Evolutionary conservation across 2,888 invertebrate species (phyloP).

Genomic region (Cephonodes hylas): DNA sequence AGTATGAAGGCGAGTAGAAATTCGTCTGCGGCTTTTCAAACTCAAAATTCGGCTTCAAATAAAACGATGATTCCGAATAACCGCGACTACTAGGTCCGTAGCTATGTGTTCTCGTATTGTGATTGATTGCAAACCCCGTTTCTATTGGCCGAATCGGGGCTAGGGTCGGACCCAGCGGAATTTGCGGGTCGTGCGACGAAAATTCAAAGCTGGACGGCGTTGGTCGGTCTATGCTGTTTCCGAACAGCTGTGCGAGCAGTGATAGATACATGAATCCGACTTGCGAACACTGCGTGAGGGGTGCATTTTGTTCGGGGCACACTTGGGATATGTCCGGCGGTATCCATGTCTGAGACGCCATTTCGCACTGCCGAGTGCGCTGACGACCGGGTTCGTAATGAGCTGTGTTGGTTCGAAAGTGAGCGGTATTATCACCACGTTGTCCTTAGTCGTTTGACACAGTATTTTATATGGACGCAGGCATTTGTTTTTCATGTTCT

Average conservation of each 20-base stretch:
- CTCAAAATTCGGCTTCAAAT: constrained; percentile 39
- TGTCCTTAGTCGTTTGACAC: not conserved
- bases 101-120: constrained; percentile 36
- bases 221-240: constrained; percentile 68
- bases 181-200: not conserved
- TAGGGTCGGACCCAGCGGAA: not conserved
- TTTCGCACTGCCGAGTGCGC: constrained; percentile 21
- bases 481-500: not conserved
- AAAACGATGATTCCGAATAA: constrained; percentile 40
- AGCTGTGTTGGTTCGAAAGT: not conserved
- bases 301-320: constrained; percentile 76
- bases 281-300: constrained; percentile 81
- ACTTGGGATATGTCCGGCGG: constrained; percentile 80
- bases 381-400: constrained; percentile 4
- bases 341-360: constrained; percentile 65
- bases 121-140: constrained; percentile 32
- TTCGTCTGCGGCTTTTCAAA: constrained; percentile 17
- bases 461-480: not conserved
- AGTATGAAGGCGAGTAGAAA: constrained; percentile 27
- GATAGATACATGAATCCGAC: constrained; percentile 82
- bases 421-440: not conserved
- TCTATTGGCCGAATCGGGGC: not conserved
- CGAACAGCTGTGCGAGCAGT: constrained; percentile 79
- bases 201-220: constrained; percentile 10
- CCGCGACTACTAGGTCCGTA: constrained; percentile 41